phyloP scores from a whole-genome alignment of 2,888 invertebrate species.

The Ligdia adustata region DNA sequence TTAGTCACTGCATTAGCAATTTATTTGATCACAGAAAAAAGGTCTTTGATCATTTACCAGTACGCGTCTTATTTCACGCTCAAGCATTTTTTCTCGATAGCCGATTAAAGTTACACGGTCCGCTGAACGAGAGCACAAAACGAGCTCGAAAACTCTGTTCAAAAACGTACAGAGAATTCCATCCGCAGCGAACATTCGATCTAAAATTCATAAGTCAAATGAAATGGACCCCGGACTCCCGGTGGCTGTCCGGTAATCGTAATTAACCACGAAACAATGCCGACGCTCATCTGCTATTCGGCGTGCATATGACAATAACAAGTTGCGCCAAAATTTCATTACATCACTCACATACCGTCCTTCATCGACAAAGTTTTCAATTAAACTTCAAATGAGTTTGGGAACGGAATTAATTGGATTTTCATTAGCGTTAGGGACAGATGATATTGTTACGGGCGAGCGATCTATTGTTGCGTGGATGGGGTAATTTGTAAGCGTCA shows the following conservation, averaged over 20 bases:
- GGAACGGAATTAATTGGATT: slow-evolving; percentile 81
- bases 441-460: slow-evolving; percentile 78
- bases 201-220: slow-evolving; percentile 60
- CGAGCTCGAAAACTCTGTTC: slow-evolving; percentile 43
- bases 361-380: slow-evolving; percentile 75
- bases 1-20: slow-evolving; percentile 37
- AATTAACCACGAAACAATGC: slow-evolving; percentile 69
- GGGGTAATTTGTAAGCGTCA: slow-evolving; percentile 76
- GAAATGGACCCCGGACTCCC: slow-evolving; percentile 33
- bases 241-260: slow-evolving; percentile 38
- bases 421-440: slow-evolving; percentile 81
- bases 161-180: slow-evolving; percentile 19
- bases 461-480: slow-evolving; percentile 49
- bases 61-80: slow-evolving; percentile 67
- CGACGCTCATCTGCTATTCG: slow-evolving; percentile 70
- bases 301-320: slow-evolving; percentile 77
- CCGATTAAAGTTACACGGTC: slow-evolving; percentile 68
- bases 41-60: slow-evolving; percentile 68
- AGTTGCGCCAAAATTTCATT: slow-evolving; percentile 74
- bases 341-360: slow-evolving; percentile 72
- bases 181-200: slow-evolving; percentile 23
- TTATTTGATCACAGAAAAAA: slow-evolving; percentile 39
- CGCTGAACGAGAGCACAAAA: slow-evolving; percentile 54
- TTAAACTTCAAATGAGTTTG: slow-evolving; percentile 83
- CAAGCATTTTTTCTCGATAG: slow-evolving; percentile 61